phyloP scores from a whole-genome alignment of 2,113 vertebrate species.

The Triplophysa tibetana region DNA sequence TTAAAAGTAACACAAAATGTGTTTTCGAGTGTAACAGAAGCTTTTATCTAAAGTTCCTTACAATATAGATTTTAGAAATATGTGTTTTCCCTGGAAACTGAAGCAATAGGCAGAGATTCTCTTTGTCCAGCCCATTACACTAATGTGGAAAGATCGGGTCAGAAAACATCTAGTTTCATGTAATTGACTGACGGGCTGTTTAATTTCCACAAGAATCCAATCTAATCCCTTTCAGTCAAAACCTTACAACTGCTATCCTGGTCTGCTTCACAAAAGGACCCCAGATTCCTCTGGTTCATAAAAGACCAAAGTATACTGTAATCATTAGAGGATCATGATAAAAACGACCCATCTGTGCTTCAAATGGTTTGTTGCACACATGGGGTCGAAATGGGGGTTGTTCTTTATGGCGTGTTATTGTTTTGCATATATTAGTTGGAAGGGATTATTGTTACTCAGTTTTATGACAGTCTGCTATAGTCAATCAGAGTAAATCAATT shows the following conservation, averaged over 20 bases:
- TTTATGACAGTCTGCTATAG: not conserved
- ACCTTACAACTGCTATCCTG: slow-evolving; percentile 12
- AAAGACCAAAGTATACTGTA: not conserved
- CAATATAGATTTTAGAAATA: too few species aligned
- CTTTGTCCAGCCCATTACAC: slow-evolving; percentile 32
- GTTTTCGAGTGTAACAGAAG: too few species aligned
- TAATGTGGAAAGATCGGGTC: slow-evolving; percentile 52
- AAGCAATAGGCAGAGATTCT: not conserved
- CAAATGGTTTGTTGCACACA: not conserved
- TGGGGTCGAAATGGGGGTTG: not conserved
- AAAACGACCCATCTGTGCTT: not conserved
- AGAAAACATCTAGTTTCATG: slow-evolving; percentile 48
- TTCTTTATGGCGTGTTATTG: not conserved
- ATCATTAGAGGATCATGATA: not conserved
- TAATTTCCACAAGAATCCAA: slow-evolving; percentile 53
- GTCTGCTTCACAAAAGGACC: slow-evolving; percentile 31
- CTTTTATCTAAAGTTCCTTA: too few species aligned
- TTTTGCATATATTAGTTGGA: not conserved
- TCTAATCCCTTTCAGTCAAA: slow-evolving; percentile 55
- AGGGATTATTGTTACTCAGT: not conserved
- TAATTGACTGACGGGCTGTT: slow-evolving; percentile 56
- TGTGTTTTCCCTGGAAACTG: too few species aligned
- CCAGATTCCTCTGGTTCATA: slow-evolving; percentile 17
- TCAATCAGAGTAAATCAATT: not conserved
- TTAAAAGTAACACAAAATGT: too few species aligned